Percentiles rank a stretch among this genome's conserved stretches.
phyloP scores from a whole-genome alignment of 2,113 vertebrate species.

The Mustelus asterias region DNA sequence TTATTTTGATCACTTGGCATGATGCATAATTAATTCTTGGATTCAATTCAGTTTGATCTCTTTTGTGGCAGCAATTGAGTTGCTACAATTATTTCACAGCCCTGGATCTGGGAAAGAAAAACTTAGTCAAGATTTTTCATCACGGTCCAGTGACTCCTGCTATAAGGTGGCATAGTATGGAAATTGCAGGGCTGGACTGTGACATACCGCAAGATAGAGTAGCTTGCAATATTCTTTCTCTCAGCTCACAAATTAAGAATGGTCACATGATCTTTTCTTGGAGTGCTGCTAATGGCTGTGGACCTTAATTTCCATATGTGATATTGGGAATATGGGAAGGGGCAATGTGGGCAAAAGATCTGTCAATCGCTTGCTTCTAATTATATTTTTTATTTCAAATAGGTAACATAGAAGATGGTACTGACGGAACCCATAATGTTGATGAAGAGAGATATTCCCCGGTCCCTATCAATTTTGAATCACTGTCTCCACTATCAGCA shows the following conservation, averaged over 20 bases:
- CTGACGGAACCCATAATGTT: background rate
- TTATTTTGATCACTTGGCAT: background rate
- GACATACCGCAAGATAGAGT: background rate
- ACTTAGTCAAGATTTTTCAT: background rate
- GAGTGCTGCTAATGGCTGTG: background rate
- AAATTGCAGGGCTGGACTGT: background rate
- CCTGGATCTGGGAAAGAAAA: background rate
- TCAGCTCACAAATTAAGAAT: background rate
- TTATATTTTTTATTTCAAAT: background rate
- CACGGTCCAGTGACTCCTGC: background rate
- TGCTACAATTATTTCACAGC: background rate
- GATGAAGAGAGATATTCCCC: background rate
- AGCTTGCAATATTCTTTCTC: background rate
- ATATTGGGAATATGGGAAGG: background rate
- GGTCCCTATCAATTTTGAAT: background rate
- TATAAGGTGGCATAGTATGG: background rate
- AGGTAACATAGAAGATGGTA: background rate
- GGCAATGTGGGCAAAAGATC: background rate
- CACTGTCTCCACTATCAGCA: background rate
- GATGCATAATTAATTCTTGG: background rate
- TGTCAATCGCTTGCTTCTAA: background rate
- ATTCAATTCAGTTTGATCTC: background rate
- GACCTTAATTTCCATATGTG: background rate
- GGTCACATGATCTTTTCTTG: background rate
- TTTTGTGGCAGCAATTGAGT: background rate